Conservation (phyloP, 2,113 vertebrate genomes). For the Ochotona princeps region DNA sequence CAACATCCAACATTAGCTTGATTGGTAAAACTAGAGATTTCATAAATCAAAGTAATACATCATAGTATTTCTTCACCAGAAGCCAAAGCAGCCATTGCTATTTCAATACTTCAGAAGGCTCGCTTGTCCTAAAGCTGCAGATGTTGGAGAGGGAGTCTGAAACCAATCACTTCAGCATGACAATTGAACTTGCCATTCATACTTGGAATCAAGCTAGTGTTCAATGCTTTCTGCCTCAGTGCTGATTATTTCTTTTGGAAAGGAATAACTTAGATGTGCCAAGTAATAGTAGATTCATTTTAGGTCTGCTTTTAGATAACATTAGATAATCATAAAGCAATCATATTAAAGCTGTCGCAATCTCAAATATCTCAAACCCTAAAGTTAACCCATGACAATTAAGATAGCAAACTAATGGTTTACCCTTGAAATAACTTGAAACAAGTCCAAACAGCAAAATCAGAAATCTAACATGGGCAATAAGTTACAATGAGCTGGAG, state of each 20-base stretch:
- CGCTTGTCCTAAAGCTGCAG: not conserved
- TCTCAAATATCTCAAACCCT: not conserved
- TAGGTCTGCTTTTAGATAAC: not conserved
- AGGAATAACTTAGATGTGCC: too few species aligned
- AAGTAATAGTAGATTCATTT: too few species aligned
- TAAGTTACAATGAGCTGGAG: not conserved
- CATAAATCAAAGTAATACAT: too few species aligned
- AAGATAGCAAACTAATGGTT: slow-evolving; percentile 6
- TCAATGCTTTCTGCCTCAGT: not conserved
- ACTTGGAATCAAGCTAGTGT: not conserved
- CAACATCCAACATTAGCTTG: not conserved
- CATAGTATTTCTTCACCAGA: too few species aligned
- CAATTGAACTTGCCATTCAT: not conserved
- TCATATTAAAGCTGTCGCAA: slow-evolving; percentile 4
- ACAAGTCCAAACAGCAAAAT: too few species aligned
- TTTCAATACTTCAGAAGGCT: too few species aligned
- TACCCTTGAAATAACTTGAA: slow-evolving; percentile 8
- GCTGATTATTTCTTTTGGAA: not conserved
- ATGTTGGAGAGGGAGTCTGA: not conserved
- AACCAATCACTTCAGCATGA: not conserved
- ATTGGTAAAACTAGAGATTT: not conserved
- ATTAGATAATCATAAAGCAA: slow-evolving; percentile 10
- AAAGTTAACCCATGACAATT: slow-evolving; percentile 6
- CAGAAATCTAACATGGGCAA: not conserved
- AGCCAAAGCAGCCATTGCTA: too few species aligned